phyloP scores from a whole-genome alignment of 2,797 vertebrate species.

The Adrianichthys oophorus region DNA sequence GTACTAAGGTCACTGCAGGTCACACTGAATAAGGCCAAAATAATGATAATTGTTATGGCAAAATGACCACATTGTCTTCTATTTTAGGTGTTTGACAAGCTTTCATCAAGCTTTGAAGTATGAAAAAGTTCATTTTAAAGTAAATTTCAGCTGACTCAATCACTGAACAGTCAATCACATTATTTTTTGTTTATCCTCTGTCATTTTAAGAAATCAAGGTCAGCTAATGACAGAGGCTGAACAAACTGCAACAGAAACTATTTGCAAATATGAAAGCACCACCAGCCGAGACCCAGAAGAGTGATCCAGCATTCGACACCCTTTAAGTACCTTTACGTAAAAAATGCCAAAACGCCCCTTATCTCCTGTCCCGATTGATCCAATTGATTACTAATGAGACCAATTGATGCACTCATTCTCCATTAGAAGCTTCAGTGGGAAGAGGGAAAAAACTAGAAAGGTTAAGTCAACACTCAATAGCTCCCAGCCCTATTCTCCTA shows the following conservation, averaged over 20 bases:
- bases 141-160: constrained; percentile 26
- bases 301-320: constrained; percentile 32
- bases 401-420: constrained; percentile 50
- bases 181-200: background rate
- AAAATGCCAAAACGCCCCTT: constrained; percentile 42
- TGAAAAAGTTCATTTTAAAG: constrained; percentile 32
- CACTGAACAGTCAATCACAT: background rate
- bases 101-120: constrained; percentile 30
- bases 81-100: constrained; percentile 49
- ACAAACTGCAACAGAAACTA: constrained; percentile 12
- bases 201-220: background rate
- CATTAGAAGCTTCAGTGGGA: constrained; percentile 52
- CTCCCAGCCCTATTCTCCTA: constrained; percentile 82
- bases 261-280: constrained; percentile 10
- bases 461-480: constrained; percentile 78
- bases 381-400: constrained; percentile 56
- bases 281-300: constrained; percentile 15
- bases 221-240: background rate
- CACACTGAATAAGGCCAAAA: constrained; percentile 80
- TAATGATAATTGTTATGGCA: constrained; percentile 89
- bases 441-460: constrained; percentile 60
- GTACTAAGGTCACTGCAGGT: constrained; percentile 84
- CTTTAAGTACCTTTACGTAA: constrained; percentile 25
- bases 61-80: constrained; percentile 73
- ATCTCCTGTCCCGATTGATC: constrained; percentile 42